Base-by-base conservation (phyloP, 2,797 vertebrate species). In the Dermochelys coriacea region DNA sequence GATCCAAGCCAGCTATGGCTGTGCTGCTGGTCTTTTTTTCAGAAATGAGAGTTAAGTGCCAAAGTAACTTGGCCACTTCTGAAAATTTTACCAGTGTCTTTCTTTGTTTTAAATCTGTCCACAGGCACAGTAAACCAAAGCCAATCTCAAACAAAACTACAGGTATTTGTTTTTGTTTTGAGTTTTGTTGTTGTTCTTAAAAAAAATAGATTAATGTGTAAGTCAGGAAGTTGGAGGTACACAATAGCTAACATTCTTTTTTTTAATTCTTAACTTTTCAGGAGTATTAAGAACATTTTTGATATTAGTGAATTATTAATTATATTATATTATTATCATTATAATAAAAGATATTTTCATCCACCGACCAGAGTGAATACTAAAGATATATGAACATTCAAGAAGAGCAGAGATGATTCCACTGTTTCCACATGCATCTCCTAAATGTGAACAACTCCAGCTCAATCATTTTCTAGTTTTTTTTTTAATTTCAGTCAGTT, bases 401-500 rank as follows among this genome's bases (percentile, higher is more conserved):
- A 51, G 82, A 83, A 88, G 2, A 80, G 59, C 12, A 89, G 84
- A 85, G 27, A 91, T 85, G 47, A 89, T 94, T 85, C 29, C 78
- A 75, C 29, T 57, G 82, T 92, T 95, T 95, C 75, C 68, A 86
- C 6, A 74, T 25, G 54, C 27, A 83, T 47, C 11, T 29, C 19
- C 12, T 85, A 89, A 94, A 95, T 78, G 51, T 82, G 88, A 95
- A 81, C 21, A 88, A 61, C 41, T 86, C 12, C 23, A 85, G 64
- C 37, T 95, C 84, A 91, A 78, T 93, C 84, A 85, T 92, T 89
- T 94, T 89, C 75, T 49, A 55, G 59, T 5, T 94, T 94, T 92
- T 92, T 94, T 92, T 90, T 37, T 37, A 41, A 92, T 94, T 97
- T 95, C 74, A 88, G 87, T 51, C 84, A 91, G 75, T 15, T 89